phyloP scores from a whole-genome alignment of 2,113 vertebrate species.

The Lasiurus cinereus region DNA sequence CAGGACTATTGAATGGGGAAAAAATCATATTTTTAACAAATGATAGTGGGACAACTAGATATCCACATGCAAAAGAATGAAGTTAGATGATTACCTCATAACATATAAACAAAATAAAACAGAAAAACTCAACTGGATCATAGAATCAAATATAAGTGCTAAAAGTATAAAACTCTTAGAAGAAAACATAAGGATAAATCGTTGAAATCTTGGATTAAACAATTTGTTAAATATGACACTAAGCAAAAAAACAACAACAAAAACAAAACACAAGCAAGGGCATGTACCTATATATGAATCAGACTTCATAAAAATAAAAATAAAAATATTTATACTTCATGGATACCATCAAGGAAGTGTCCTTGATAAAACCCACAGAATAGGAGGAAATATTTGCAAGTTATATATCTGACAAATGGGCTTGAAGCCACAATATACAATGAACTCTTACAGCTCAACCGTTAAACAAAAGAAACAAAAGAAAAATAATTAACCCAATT shows the following conservation, averaged over 20 bases:
- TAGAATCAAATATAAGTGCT: background rate
- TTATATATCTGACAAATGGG: background rate
- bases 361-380: background rate
- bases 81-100: background rate
- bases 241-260: background rate
- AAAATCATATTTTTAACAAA: background rate
- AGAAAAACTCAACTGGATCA: background rate
- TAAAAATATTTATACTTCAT: conserved; percentile 10
- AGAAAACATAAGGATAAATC: background rate
- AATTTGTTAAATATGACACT: background rate
- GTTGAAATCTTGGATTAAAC: background rate
- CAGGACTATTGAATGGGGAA: background rate
- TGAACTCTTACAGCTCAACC: background rate
- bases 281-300: background rate
- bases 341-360: background rate
- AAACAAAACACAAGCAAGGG: no score
- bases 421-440: background rate
- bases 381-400: background rate
- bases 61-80: background rate
- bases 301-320: background rate
- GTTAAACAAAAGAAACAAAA: background rate
- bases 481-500: background rate
- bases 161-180: background rate
- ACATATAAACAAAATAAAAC: background rate
- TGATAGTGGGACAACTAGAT: background rate